Percentiles rank a stretch among this genome's conserved stretches.
Evolutionary conservation across 2,797 vertebrate species (phyloP).

Genomic region (Triplophysa yarkandensis): DNA sequence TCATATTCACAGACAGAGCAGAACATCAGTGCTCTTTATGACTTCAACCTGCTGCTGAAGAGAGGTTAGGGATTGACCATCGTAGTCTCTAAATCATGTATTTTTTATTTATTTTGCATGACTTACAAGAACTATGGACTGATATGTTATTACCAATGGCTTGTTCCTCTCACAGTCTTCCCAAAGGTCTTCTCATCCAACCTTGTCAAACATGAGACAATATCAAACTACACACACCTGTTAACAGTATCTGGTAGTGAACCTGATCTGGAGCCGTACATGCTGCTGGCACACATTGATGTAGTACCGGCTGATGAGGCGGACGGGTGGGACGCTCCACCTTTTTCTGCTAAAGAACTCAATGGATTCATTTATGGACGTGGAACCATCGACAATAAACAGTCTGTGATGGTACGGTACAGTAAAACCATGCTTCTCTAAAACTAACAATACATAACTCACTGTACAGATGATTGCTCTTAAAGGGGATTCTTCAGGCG

Average conservation of each 20-base stretch:
- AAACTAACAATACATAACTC: conserved; percentile 10
- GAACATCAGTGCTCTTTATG: conserved; percentile 82
- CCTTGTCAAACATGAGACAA: conserved; percentile 84
- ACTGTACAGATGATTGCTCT: conserved; percentile 25
- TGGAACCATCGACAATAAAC: conserved; percentile 92
- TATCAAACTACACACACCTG: conserved; percentile 89
- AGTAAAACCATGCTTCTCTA: no score
- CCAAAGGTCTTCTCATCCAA: conserved; percentile 85
- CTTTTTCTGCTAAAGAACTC: conserved; percentile 88
- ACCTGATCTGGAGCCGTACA: conserved; percentile 80
- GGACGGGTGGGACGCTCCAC: conserved; percentile 88
- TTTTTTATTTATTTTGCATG: background rate
- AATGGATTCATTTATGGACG: conserved; percentile 92
- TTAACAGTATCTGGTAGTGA: conserved; percentile 82
- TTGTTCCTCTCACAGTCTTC: conserved; percentile 76
- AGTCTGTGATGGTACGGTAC: conserved; percentile 81
- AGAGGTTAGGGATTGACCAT: conserved; percentile 73
- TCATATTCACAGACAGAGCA: conserved; percentile 72
- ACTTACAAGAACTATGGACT: background rate
- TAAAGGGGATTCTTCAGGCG: conserved; percentile 88
- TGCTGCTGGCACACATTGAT: conserved; percentile 94
- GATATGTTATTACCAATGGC: background rate
- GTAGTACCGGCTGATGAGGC: conserved; percentile 88
- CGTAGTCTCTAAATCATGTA: background rate
- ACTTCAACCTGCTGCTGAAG: conserved; percentile 80